Conservation (phyloP, 2,888 invertebrate genomes). For the Leuctra nigra region DNA sequence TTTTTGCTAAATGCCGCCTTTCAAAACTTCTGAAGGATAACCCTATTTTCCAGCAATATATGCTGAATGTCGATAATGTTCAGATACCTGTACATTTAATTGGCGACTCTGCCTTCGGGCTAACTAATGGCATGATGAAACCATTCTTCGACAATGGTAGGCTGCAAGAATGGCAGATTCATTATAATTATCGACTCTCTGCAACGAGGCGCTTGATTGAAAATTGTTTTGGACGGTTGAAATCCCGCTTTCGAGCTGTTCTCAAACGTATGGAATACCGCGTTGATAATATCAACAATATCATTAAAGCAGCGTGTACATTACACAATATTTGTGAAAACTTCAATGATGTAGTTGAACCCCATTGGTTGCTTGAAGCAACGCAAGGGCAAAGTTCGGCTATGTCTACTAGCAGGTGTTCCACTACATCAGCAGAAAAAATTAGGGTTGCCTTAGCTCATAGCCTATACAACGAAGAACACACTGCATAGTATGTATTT, state of each 20-base stretch:
- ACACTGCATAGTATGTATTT: background rate
- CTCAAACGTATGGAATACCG: background rate
- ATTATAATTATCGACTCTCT: background rate
- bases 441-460: background rate
- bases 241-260: background rate
- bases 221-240: background rate
- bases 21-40: background rate
- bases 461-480: background rate
- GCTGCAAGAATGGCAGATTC: background rate
- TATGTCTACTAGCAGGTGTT: background rate
- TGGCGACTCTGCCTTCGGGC: background rate
- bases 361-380: background rate
- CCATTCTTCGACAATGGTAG: background rate
- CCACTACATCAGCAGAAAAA: background rate
- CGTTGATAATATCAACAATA: background rate
- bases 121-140: background rate
- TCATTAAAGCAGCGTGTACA: background rate
- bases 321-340: background rate
- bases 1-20: background rate
- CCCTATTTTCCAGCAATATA: background rate
- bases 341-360: background rate
- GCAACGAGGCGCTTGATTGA: background rate
- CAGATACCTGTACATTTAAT: background rate
- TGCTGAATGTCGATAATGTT: background rate
- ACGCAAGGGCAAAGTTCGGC: background rate